These are phyloP conservation scores for Nesoenas mayeri DNA, from an alignment of 2,113 vertebrate genomes.

Conservation along the genomic window DNA sequence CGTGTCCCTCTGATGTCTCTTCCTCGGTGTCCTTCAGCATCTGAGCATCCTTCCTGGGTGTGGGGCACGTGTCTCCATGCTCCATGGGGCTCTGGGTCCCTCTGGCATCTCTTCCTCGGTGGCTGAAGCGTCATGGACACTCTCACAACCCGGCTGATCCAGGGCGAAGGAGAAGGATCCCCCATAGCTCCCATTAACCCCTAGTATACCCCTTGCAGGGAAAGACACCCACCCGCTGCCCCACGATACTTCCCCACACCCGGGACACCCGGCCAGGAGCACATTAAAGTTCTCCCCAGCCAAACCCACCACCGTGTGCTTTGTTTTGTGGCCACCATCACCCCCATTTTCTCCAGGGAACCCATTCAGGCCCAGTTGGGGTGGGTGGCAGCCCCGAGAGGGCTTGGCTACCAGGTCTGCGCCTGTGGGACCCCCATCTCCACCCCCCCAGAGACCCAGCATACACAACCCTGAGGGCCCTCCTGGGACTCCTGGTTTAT, in stretches of 20 bases:
- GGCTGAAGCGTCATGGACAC: accelerated
- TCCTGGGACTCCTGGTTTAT: accelerated
- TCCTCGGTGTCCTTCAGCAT: accelerated
- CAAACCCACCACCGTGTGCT: neutral
- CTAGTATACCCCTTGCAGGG: neutral
- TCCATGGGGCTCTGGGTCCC: neutral
- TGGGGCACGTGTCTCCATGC: neutral
- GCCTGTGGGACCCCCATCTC: accelerated
- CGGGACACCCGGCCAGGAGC: accelerated
- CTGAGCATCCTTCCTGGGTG: accelerated
- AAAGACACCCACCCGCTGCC: neutral
- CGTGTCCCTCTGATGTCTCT: neutral
- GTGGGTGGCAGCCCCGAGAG: neutral
- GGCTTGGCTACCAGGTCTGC: accelerated
- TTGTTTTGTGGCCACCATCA: accelerated
- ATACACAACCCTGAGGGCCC: neutral
- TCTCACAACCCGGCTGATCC: neutral
- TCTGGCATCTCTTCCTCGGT: accelerated
- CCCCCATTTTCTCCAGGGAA: accelerated
- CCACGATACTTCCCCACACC: accelerated
- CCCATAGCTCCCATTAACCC: neutral
- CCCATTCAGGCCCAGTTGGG: accelerated
- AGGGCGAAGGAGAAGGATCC: no score
- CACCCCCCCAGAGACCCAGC: neutral
- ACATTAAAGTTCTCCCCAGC: conserved; percentile 15